Base-by-base conservation (phyloP, 2,797 vertebrate species). In the Oryzias sinensis region DNA sequence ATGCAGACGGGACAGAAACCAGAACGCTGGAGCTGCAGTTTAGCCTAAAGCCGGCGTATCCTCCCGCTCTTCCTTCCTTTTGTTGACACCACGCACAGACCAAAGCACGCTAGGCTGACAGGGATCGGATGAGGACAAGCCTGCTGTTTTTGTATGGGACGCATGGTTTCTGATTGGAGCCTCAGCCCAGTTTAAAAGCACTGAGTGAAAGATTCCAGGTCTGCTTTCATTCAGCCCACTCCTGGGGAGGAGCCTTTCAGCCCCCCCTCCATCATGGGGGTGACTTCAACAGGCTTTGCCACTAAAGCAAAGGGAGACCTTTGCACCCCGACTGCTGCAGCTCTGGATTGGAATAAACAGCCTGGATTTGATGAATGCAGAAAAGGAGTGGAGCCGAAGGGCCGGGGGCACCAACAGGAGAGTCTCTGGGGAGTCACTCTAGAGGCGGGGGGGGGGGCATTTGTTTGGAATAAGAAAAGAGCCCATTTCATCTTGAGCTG, bases 391-490 rank as follows among this genome's bases (percentile, higher is more conserved):
- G 85, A 80, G 69, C 53, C 45, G 72, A 72, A 81, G 86, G 84
- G 84, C 77, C 80, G 80, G 78, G 20, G 84, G 83, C 76, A 69
- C 79, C 86, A 86, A 92, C 90, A 91, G 88, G 90, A 90, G 90
- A 85, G 88, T 88, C 90, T 79, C 87, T 78, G 80, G 90, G 91
- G 90, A 89, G 88, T 87, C 84, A 84, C 74, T 80, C 11, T 48
- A 70, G 78, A 54, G 67, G 70, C 80, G 71, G 79, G 80, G 87
- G 82, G 82, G 89, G 87, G 83, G 74, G 81, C 65, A 18, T 73
- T 67, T 75, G 69, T 82, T 85, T 79, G 70, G 80, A 86, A 91
- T 89, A 91, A 91, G 87, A 92, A 93, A 92, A 87, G 89, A 82
- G 79, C 74, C 78, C 76, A 81, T 90, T 89, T 89, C 71, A 88